Evolutionary conservation across 1,140 invertebrate species (phyloP), one percentile per base, ranked within the genome.

Genomic region (Bemisia tabaci): DNA sequence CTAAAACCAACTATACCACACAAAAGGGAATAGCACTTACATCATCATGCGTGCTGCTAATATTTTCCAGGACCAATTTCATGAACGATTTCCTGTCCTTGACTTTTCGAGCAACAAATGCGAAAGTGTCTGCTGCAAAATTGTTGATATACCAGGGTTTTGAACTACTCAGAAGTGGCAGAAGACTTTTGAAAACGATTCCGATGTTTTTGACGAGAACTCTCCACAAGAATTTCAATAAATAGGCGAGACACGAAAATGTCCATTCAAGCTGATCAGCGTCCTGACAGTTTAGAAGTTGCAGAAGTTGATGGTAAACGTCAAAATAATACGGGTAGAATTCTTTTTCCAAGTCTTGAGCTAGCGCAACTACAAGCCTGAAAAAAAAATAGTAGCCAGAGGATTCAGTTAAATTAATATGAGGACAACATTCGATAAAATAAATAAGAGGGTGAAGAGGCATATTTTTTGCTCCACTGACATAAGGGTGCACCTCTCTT

Each of bases 121-220:
- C 87, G 81, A 97, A 95, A 79, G 91, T 91, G 78, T 96, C 92
- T 1, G 91, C 90, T n/a, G 92, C 92, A 83, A 96, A 96, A 75
- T 87, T 87, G 69, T 87, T 87, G n/a, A 96, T 86, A 74, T 94
- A 92, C 64, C 84, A 81, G 65, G 89, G 89, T 66, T 84, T 80
- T 2, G 79, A 78, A 61, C 87, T 84, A 68, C 84, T 85, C 5
- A 95, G 74, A 0, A 95, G 74, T 0, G 90, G 89, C 23, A 91
- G 76, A 58, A 94, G 84, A 58, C 85, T 79, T 62, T 85, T 84
- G 68, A 93, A 85, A 0, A 94, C 83, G 26, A 81, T 80, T 58
- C 84, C 79, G 60, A 95, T 84, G 75, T 95, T 87, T 74, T 86
- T 88, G 1, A 94, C 83, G 62, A 96, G 79, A 74, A 85, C 88